Conservation (phyloP, 2,888 invertebrate species). For the Lithodes maja region DNA sequence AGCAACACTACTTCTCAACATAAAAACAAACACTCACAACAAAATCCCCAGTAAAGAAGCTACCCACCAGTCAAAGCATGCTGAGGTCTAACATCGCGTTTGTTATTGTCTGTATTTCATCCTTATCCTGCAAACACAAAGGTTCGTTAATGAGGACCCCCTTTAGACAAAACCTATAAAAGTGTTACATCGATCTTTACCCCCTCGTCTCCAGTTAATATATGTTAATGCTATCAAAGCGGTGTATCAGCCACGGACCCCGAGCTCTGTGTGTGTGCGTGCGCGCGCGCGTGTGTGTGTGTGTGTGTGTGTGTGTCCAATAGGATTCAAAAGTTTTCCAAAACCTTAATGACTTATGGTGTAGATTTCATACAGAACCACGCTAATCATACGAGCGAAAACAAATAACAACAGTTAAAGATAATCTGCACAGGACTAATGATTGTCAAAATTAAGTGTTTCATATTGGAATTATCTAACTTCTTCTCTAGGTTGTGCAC, state of each 20-base stretch:
- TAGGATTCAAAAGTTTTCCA: not conserved
- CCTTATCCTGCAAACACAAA: slow-evolving; percentile 2
- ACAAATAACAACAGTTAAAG: no score
- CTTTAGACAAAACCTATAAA: slow-evolving; percentile 17
- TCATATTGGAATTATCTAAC: no score
- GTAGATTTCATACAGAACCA: no score
- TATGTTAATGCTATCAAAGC: slow-evolving; percentile 17
- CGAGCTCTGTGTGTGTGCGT: not conserved
- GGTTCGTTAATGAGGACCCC: not conserved
- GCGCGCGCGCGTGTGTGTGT: not conserved
- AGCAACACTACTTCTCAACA: no score
- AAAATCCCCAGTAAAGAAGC: no score
- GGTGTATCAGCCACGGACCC: slow-evolving; percentile 13
- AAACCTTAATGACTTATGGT: no score
- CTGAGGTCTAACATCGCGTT: not conserved
- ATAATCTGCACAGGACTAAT: no score
- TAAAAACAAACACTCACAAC: no score
- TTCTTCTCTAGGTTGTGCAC: no score
- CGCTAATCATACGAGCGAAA: no score
- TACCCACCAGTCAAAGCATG: no score
- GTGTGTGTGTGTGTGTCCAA: not conserved
- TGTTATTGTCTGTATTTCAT: slow-evolving; percentile 17
- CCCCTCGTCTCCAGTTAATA: not conserved
- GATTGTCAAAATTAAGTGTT: no score
- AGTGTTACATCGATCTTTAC: slow-evolving; percentile 12